phyloP scores from a whole-genome alignment of 2,113 vertebrate species.

The Diphyllodes magnificus region DNA sequence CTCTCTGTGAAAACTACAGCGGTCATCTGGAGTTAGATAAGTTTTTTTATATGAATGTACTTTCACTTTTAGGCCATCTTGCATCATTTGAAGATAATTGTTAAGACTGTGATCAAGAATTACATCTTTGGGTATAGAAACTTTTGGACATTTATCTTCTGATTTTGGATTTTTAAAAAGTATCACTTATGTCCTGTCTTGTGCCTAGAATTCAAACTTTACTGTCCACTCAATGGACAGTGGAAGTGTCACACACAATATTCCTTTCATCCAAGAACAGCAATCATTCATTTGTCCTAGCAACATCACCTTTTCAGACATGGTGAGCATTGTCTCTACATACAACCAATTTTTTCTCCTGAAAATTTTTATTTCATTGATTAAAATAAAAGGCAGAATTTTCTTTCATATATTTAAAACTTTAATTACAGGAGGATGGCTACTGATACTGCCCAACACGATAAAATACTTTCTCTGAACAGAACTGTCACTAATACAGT shows the following conservation, averaged over 20 bases:
- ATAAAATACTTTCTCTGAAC: neutral
- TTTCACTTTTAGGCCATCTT: neutral
- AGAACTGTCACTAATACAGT: neutral
- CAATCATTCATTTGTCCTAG: neutral
- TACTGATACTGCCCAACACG: neutral
- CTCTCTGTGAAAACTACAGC: neutral
- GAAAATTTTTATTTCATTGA: neutral
- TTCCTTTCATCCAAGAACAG: neutral
- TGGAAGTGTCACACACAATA: neutral
- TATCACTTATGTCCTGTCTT: neutral
- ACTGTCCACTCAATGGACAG: neutral
- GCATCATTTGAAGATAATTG: neutral
- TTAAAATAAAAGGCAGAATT: neutral
- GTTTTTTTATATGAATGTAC: neutral
- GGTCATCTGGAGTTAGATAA: neutral
- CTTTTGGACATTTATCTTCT: neutral
- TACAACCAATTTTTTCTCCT: neutral
- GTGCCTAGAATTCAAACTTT: neutral
- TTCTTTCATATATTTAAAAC: neutral
- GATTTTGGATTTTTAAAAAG: neutral
- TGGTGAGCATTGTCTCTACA: neutral
- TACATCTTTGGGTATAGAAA: neutral
- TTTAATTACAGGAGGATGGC: neutral
- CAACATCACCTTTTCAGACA: neutral
- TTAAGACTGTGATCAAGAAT: neutral